Base-by-base conservation (phyloP, 2,888 invertebrate genomes). In the Macaria liturata region DNA sequence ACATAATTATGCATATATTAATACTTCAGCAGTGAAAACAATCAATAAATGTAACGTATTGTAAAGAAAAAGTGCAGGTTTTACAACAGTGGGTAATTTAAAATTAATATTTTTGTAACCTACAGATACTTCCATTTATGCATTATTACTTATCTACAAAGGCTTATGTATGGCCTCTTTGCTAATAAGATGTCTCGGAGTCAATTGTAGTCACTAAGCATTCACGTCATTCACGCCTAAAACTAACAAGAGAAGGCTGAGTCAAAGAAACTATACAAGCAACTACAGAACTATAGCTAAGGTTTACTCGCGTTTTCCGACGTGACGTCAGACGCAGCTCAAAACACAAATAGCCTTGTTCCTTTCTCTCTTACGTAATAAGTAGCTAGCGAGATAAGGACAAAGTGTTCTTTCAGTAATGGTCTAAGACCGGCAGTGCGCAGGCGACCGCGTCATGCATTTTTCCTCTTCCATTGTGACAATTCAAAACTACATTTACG, bases 271-370 rank as follows among this genome's bases (percentile, higher is more conserved):
- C 34, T 37, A 37, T 37, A 37, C 34, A 7, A 37, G 34, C 7
- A 1, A 1, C 34, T 37, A 7, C 4, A 37, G 1, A 37, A 4
- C 34, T 37, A 20, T 65, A 5, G 49, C 45, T 6, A 43, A 42
- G 34, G 50, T 51, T 74, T 74, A 73, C 71, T 75, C 74, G 75
- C 70, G 71, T 83, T 88, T 87, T 81, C 79, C 76, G 61, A 51
- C 48, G 57, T 74, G 72, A 78, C 73, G 76, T 76, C 56, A 53
- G 50, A 50, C 46, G 66, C 61, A 54, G 66, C 60, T 66, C 42
- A 46, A 51, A 49, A 66, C 60, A 65, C 34, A 48, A 55, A 51
- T 54, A 51, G 54, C 58, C 62, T 49, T 65, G 61, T 80, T 74
- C 66, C 68, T 62, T 60, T 81, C 70, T 57, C 51, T 50, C 56